A percentile compares a stretch with the other conserved stretches of the same genome.
These are phyloP conservation scores for Ramphastos sulfuratus DNA, from an alignment of 2,113 vertebrate genomes.

Conservation along the genomic window DNA sequence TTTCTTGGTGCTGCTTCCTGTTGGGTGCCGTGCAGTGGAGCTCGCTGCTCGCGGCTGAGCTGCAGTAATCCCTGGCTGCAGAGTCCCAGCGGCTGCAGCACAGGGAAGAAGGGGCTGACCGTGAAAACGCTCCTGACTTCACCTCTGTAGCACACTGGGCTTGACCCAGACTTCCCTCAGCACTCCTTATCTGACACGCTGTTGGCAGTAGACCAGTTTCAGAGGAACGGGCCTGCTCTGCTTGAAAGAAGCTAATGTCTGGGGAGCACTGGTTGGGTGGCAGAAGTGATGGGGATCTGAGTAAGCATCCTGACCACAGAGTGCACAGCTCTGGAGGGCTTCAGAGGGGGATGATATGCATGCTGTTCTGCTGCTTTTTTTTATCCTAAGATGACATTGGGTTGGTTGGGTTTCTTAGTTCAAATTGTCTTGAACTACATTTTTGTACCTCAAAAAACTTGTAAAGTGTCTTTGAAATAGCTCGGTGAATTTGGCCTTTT, in stretches of 20 bases:
- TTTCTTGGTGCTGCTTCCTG: background rate
- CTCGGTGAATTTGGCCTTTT: background rate
- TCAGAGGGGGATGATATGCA: background rate
- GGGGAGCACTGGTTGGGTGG: background rate
- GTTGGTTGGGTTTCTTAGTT: background rate
- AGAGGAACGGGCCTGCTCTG: background rate
- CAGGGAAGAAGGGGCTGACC: background rate
- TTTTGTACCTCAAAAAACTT: background rate
- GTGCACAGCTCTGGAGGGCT: background rate
- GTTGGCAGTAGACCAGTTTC: background rate
- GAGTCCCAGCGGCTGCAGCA: background rate
- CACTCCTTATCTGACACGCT: background rate
- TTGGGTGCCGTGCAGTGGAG: background rate
- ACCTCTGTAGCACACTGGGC: fast-evolving
- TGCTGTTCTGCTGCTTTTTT: background rate
- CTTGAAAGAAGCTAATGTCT: background rate
- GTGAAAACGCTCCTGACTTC: fast-evolving
- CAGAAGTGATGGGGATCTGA: background rate
- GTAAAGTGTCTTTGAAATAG: background rate
- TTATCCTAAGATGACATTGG: background rate
- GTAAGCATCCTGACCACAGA: background rate
- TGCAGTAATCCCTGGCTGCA: background rate
- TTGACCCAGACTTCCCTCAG: fast-evolving
- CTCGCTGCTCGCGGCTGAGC: fast-evolving
- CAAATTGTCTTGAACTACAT: background rate